phyloP scores from a whole-genome alignment of 2,888 invertebrate genomes.

The Apamea sordens region DNA sequence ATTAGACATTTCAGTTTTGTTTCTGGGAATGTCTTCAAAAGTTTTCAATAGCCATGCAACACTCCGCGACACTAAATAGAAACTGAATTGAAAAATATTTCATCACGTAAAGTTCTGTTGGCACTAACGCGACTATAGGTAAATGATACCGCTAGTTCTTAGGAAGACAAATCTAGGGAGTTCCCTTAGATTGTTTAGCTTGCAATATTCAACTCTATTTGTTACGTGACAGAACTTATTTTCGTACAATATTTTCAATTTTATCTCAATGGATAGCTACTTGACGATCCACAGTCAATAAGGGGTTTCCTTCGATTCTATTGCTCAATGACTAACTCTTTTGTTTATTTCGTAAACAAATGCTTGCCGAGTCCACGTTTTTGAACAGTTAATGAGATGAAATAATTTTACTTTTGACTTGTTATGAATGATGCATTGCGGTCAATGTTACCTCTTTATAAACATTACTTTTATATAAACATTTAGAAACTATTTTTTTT shows the following conservation, averaged over 20 bases:
- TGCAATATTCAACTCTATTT: conserved; percentile 18
- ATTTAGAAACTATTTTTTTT: no score
- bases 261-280: conserved; percentile 1
- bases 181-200: background rate
- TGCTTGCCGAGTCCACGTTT: background rate
- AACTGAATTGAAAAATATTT: background rate
- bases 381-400: background rate
- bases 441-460: no score
- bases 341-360: background rate
- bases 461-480: background rate
- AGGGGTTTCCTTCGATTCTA: background rate
- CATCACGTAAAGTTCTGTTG: background rate
- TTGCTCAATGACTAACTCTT: background rate
- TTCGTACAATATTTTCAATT: background rate
- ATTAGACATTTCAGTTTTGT: background rate
- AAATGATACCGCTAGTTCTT: background rate
- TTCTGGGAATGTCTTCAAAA: background rate
- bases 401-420: background rate
- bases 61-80: background rate
- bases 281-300: background rate
- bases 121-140: background rate
- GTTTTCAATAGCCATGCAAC: background rate
- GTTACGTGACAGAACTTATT: background rate
- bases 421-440: background rate
- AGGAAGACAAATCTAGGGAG: background rate